Evolutionary conservation across 2,797 vertebrate species (phyloP), one percentile per base, ranked within the genome.

Genomic region (Lepus townsendii): DNA sequence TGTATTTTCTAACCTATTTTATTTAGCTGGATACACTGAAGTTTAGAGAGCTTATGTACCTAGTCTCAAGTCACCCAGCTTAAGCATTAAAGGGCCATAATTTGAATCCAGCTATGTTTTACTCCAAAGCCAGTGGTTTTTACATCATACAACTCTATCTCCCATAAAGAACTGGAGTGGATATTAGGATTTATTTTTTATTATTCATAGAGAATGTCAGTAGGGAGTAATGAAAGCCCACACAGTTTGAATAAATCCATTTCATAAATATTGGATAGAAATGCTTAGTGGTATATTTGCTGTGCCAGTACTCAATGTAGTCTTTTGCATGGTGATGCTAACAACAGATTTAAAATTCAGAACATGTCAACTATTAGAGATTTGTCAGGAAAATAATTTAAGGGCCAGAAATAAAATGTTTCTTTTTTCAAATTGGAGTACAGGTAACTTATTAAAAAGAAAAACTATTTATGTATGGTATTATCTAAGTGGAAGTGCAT

Each of bases 391-490:
- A 86, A 86, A 76, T 0, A 85, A 38, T 35, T 92, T 90, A 63
- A 42, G 32, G 91, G 54, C 5, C 9, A 90, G 77, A 96, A 88
- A 86, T 57, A 65, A 84, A 89, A 92, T 60, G 84, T 17, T 52
- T 60, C 63, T 72, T 62, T 50, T n/a, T 75, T 82, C 83, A 71
- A 78, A 60, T 22, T 38, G 5, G 20, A 82, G 35, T 72, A 80
- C 20, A 93, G 50, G 47, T 71, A 87, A 88, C 20, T 75, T 73
- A 72, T n/a, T 90, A 73, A 96, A 95, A 93, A 96, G 83, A 93
- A 78, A 91, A 90, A 87, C 50, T 63, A 50, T 19, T 87, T 91
- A n/a, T 72, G n/a, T 54, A 52, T 78, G 20, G 5, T 95, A 52
- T 92, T 86, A 57, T 77, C 26, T 76, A 94, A 83, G 14, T 57